phyloP scores from a whole-genome alignment of 2,113 vertebrate genomes.

The Gasterosteus nipponicus region DNA sequence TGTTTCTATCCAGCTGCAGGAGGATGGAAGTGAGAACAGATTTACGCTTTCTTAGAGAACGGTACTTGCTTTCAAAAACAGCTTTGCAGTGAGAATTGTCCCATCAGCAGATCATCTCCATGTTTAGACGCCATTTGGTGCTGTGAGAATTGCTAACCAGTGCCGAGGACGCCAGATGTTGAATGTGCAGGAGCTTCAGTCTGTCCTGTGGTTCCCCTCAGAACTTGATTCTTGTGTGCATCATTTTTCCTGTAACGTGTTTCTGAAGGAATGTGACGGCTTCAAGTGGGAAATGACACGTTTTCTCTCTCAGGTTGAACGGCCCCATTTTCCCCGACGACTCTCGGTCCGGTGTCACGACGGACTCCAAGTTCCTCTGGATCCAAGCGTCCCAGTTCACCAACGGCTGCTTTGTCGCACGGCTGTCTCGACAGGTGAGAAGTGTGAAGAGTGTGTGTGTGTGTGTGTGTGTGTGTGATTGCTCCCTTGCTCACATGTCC shows the following conservation, averaged over 20 bases:
- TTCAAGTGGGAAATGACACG: constrained; percentile 2
- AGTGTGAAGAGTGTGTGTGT: background rate
- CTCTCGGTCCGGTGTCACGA: constrained; percentile 55
- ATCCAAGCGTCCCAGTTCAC: constrained; percentile 82
- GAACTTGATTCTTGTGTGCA: background rate
- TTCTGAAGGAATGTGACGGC: constrained; percentile 21
- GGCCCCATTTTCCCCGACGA: constrained; percentile 83
- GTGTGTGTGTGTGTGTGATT: constrained; percentile 40
- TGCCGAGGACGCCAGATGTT: constrained; percentile 27
- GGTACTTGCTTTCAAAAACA: background rate
- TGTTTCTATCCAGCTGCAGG: background rate
- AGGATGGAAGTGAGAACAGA: background rate
- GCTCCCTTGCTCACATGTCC: too few species aligned
- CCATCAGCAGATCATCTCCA: background rate
- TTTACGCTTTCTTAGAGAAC: background rate
- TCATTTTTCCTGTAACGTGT: background rate
- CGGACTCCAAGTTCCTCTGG: constrained; percentile 84
- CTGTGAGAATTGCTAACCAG: constrained; percentile 13
- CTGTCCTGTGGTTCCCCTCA: constrained; percentile 2
- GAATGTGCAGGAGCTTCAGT: constrained; percentile 4
- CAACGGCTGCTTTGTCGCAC: constrained; percentile 91
- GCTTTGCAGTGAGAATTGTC: constrained; percentile 4
- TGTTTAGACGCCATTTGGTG: constrained; percentile 9
- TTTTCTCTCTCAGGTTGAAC: constrained; percentile 80
- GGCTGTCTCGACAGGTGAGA: constrained; percentile 89